Evolutionary conservation across 2,797 vertebrate species (phyloP), one percentile per base, ranked within the genome.

Genomic region (Lagodon rhomboides): DNA sequence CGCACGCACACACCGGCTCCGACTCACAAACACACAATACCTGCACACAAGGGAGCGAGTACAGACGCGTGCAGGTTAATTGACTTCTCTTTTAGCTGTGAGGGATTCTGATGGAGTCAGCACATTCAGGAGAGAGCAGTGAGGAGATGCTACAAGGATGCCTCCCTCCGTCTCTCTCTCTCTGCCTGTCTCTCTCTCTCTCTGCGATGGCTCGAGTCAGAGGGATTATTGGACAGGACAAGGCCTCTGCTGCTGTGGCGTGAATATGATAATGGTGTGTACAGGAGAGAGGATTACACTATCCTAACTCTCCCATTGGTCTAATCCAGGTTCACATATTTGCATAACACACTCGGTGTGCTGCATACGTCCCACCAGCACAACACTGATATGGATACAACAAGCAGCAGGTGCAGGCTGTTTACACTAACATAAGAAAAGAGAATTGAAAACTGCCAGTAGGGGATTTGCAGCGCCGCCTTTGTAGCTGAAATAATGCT

Each of bases 191-290:
- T 61, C 12, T 22, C n/a, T 15, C 61, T 22, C n/a, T 87, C 25
- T 68, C 56, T 46, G 63, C 77, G 75, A 74, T 71, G 68, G 66
- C 63, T 82, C 59, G 79, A 90, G 80, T 82, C 60, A 59, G 77
- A 88, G 68, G 82, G 90, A 93, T 94, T 91, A 92, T 78, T 86
- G 79, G 74, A 73, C 73, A 67, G 82, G 84, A 91, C 83, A 46
- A 63, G 82, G 87, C 72, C 77, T 82, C 62, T 56, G 44, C 71
- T 61, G 77, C 74, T 65, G 60, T 70, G 69, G 85, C 67, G 87
- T 80, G 76, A 91, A 89, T 84, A 90, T 90, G 89, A 92, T 93
- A 93, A 93, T 92, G 87, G 85, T 85, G 79, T 91, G 86, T 91
- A 87, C 83, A 82, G 77, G 38, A 78, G 84, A 91, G 85, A 90